Evolutionary conservation across 2,888 invertebrate genomes (phyloP), one percentile per base, ranked within the genome.

Genomic region (Nudaria mundana): DNA sequence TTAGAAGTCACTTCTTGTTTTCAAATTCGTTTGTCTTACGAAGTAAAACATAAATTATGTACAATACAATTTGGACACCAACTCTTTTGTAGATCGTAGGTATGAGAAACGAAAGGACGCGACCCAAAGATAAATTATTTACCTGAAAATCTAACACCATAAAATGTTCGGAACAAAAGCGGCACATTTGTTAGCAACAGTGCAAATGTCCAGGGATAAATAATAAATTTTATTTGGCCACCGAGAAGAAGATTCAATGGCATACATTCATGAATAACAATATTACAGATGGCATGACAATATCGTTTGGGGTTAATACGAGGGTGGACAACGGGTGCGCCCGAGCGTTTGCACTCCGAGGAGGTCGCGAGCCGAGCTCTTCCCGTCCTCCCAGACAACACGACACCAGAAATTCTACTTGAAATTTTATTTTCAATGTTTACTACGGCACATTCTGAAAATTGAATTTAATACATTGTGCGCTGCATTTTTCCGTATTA

Each of bases 181-280:
- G 53, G 29, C 35, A 61, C 59, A 58, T 62, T 61, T 66, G 59
- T 58, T 58, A 49, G 60, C 57, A 57, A 58, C 68, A 55, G 52
- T 66, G 64, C 61, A 64, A 62, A 71, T 66, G 68, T 64, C 44
- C 56, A 52, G 60, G 56, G 56, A 68, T 71, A 69, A 67, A 71
- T 69, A 68, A 70, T 71, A 69, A 66, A 71, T 67, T 53, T 55
- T 53, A 60, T 66, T 64, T 57, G 60, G 49, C 44, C 55, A 51
- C 41, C 25, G 33, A 37, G 37, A 30, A 70, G 61, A 61, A 65
- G 66, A 66, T 58, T 52, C 61, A 56, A 51, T 62, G 45, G 41
- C 47, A 49, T 55, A 59, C 62, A 48, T 53, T 54, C 62, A 66
- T 68, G 68, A 67, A 72, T 74, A 68, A 63, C 55, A 61, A 65